Evolutionary conservation across 2,113 vertebrate species (phyloP).

Genomic region (Chaetodon auriga): DNA sequence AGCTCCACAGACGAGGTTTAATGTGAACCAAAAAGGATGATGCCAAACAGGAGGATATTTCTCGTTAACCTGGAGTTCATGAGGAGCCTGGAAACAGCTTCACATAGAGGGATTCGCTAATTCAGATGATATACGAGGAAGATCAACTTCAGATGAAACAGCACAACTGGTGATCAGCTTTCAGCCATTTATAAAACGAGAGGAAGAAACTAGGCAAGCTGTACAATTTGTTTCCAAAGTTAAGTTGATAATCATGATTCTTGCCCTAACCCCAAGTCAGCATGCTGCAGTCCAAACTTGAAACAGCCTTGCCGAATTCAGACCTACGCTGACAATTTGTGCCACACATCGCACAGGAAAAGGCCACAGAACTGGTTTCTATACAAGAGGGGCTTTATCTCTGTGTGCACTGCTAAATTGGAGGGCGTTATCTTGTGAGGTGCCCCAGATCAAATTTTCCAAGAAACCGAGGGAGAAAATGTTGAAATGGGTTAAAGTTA

Average conservation of each 20-base stretch:
- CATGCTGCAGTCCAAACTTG: slow-evolving; percentile 23
- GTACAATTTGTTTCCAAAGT: slow-evolving; percentile 3
- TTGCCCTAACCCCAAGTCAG: not conserved
- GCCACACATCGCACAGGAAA: slow-evolving; percentile 36
- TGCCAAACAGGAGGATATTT: slow-evolving; percentile 35
- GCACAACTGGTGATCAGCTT: slow-evolving; percentile 9
- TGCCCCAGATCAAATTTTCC: slow-evolving; percentile 44
- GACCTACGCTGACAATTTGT: slow-evolving; percentile 58
- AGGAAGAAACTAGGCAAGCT: not conserved
- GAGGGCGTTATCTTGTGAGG: slow-evolving; percentile 53
- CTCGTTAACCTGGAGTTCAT: slow-evolving; percentile 30
- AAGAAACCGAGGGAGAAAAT: slow-evolving; percentile 45
- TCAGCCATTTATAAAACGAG: not conserved
- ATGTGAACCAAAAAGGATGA: slow-evolving; percentile 42
- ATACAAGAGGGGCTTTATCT: slow-evolving; percentile 69
- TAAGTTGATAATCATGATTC: slow-evolving; percentile 22
- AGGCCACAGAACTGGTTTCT: slow-evolving; percentile 67
- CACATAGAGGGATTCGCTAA: not conserved
- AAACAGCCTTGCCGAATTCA: slow-evolving; percentile 35
- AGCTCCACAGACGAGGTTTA: slow-evolving; percentile 7
- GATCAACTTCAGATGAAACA: slow-evolving; percentile 9
- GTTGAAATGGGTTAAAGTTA: slow-evolving; percentile 48
- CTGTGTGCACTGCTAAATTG: slow-evolving; percentile 54
- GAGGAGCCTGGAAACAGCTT: not conserved
- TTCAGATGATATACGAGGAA: slow-evolving; percentile 6